These are phyloP conservation scores for Cephus pulcher DNA, from an alignment of 2,888 invertebrate species.

Conservation along the genomic window DNA sequence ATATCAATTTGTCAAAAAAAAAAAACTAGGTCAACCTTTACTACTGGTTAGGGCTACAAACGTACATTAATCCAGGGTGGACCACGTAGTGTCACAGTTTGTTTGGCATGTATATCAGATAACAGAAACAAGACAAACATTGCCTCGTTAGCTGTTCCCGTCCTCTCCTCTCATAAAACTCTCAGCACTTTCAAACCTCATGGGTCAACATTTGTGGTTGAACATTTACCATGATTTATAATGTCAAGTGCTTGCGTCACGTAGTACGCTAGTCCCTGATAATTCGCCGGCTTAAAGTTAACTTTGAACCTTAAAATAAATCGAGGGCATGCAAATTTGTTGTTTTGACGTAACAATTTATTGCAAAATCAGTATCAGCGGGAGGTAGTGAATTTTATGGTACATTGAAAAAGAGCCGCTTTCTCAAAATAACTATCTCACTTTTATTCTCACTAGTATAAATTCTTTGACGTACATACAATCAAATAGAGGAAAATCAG, in stretches of 20 bases:
- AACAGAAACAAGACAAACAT: slow-evolving; percentile 21
- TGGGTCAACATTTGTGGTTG: slow-evolving; percentile 15
- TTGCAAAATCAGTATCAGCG: neutral
- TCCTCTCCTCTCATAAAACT: neutral
- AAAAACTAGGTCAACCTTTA: neutral
- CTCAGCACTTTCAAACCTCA: slow-evolving; percentile 17
- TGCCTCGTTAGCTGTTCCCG: slow-evolving; percentile 18
- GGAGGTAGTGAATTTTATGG: neutral
- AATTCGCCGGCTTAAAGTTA: neutral
- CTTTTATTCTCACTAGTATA: neutral
- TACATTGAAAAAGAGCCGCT: neutral
- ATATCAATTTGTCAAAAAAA: neutral
- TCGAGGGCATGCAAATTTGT: neutral
- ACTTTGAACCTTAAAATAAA: neutral
- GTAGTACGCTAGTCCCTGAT: slow-evolving; percentile 5
- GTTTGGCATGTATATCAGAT: slow-evolving; percentile 24
- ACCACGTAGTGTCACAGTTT: slow-evolving; percentile 9
- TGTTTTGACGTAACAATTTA: neutral
- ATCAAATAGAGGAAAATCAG: neutral
- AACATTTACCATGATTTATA: slow-evolving; percentile 14
- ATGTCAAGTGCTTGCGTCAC: slow-evolving; percentile 11
- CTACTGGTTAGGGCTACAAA: neutral
- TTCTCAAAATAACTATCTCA: neutral
- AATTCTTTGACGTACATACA: neutral
- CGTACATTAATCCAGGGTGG: slow-evolving; percentile 17